These are phyloP conservation scores for Poeciliopsis turneri DNA, from an alignment of 2,797 vertebrate genomes.

Conservation along the genomic window DNA sequence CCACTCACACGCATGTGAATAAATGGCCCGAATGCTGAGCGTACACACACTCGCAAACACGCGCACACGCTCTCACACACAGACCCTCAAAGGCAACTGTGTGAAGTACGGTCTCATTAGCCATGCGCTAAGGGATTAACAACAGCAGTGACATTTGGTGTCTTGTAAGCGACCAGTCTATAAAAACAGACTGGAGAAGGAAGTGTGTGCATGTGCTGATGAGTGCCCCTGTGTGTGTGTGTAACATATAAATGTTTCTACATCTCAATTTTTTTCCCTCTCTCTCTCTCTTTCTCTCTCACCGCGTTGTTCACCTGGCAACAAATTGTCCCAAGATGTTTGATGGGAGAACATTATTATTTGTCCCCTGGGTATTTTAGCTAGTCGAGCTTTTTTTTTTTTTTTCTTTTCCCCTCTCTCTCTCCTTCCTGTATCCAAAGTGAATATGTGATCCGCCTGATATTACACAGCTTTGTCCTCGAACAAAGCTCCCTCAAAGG, in stretches of 20 bases:
- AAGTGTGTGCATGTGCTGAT: slow-evolving; percentile 30
- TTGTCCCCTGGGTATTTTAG: slow-evolving; percentile 78
- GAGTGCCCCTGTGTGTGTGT: background rate
- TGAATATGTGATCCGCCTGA: slow-evolving; percentile 80
- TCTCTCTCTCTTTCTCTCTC: slow-evolving; percentile 1
- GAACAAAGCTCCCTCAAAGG: slow-evolving; percentile 71
- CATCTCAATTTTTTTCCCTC: slow-evolving; percentile 27
- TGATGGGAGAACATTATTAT: slow-evolving; percentile 76
- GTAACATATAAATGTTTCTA: slow-evolving; percentile 44
- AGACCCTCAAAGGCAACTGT: slow-evolving; percentile 55
- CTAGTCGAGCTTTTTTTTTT: slow-evolving; percentile 60
- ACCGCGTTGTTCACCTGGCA: slow-evolving; percentile 55
- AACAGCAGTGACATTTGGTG: slow-evolving; percentile 83
- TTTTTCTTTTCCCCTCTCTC: background rate
- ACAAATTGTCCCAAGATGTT: slow-evolving; percentile 61
- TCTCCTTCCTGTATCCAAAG: slow-evolving; percentile 67
- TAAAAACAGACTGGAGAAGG: slow-evolving; percentile 77
- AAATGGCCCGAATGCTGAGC: slow-evolving; percentile 45
- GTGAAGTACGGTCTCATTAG: slow-evolving; percentile 81
- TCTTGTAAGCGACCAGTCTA: slow-evolving; percentile 83
- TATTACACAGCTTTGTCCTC: slow-evolving; percentile 75
- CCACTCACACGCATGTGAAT: slow-evolving; percentile 51
- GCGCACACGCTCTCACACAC: slow-evolving; percentile 24
- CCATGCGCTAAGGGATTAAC: slow-evolving; percentile 81
- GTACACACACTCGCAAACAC: background rate